Percentiles rank a stretch among this genome's conserved stretches.
Conservation (phyloP, 1,140 invertebrate species). For the Brachionus plicatilis region DNA sequence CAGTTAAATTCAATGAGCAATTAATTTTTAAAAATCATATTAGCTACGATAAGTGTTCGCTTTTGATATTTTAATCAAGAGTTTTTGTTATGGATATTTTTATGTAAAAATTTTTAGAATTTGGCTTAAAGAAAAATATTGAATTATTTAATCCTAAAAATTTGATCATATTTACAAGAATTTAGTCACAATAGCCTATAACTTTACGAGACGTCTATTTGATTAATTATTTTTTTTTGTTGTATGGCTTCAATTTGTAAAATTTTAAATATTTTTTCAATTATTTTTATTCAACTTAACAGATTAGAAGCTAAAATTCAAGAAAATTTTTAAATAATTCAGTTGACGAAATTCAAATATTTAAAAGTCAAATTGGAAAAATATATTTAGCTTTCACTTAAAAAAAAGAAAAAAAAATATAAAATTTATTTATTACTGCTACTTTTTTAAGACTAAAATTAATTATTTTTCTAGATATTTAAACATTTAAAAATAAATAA, state of each 20-base stretch:
- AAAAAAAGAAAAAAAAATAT: too few relatives aligned
- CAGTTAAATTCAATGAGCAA: background rate
- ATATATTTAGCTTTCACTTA: too few relatives aligned
- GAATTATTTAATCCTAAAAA: background rate
- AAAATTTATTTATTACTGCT: too few relatives aligned
- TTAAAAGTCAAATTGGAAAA: too few relatives aligned
- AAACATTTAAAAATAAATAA: background rate
- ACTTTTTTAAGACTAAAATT: too few relatives aligned
- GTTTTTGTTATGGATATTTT: background rate
- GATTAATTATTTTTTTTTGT: background rate
- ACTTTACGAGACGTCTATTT: background rate
- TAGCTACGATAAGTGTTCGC: background rate
- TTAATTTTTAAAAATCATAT: background rate
- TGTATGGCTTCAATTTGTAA: background rate
- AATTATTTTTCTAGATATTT: background rate
- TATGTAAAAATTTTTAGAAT: background rate
- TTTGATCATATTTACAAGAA: background rate
- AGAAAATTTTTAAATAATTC: background rate
- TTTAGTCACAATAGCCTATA: background rate
- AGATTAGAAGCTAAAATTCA: too few relatives aligned
- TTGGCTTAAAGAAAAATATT: background rate
- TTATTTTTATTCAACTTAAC: too few relatives aligned
- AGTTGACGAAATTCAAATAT: background rate
- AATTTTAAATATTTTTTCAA: too few relatives aligned
- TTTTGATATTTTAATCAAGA: background rate